Conservation (phyloP, 2,797 vertebrate genomes). For the Onychomys torridus region DNA sequence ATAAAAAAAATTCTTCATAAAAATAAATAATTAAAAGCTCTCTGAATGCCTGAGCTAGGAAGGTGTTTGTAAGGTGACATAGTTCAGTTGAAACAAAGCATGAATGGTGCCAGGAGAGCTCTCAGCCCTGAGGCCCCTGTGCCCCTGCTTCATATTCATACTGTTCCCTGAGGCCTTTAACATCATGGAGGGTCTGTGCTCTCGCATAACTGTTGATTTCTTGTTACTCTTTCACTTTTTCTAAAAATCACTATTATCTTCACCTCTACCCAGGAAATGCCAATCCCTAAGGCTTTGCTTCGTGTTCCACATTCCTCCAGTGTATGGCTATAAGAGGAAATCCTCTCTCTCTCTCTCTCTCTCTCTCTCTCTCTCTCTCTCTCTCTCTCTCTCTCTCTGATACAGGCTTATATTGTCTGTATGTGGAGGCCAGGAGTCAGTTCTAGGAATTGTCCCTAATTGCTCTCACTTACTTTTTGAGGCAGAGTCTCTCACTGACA, state of each 20-base stretch:
- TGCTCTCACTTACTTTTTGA: not conserved
- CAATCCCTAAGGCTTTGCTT: not conserved
- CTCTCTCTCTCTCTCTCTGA: not conserved
- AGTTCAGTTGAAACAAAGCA: not conserved
- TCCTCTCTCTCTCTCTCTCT: not conserved
- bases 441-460: not conserved
- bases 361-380: not conserved
- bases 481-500: not conserved
- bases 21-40: not conserved
- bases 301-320: not conserved
- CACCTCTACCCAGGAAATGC: fast-evolving
- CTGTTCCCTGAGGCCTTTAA: not conserved
- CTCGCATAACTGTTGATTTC: not conserved
- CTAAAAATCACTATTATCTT: not conserved
- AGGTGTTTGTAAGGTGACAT: not conserved
- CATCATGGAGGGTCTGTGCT: not conserved
- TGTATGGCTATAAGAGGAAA: not conserved
- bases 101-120: not conserved
- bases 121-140: not conserved
- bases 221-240: not conserved
- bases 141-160: not conserved
- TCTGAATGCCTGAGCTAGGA: not conserved
- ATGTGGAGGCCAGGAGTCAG: not conserved
- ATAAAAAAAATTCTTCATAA: not conserved
- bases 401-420: not conserved